phyloP scores from a whole-genome alignment of 2,113 vertebrate genomes.

The Mola mola region DNA sequence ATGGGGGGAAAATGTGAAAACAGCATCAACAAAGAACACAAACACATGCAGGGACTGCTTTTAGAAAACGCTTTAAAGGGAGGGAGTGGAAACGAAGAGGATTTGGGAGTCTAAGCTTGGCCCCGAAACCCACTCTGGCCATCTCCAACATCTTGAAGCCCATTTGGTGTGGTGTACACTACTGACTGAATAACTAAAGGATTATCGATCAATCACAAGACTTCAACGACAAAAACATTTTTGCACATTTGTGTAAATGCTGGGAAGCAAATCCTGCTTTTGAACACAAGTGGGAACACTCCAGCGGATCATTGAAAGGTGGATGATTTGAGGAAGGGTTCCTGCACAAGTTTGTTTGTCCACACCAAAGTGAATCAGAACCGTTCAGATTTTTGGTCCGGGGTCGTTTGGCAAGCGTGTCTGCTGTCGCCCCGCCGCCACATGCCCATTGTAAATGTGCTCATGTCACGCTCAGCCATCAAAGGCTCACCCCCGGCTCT shows the following conservation, averaged over 20 bases:
- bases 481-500: slow-evolving; percentile 74
- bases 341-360: slow-evolving; percentile 24
- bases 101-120: slow-evolving; percentile 60
- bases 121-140: too few species aligned
- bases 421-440: slow-evolving; percentile 53
- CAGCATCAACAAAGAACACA: slow-evolving; percentile 78
- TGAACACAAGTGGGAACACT: too few species aligned
- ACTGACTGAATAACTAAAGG: slow-evolving; percentile 37
- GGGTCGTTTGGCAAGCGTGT: slow-evolving; percentile 50
- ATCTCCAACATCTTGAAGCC: slow-evolving; percentile 63
- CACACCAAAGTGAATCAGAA: slow-evolving; percentile 39
- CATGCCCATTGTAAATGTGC: slow-evolving; percentile 67
- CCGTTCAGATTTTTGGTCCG: slow-evolving; percentile 21
- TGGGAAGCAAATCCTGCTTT: too few species aligned
- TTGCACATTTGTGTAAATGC: too few species aligned
- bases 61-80: slow-evolving; percentile 65
- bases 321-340: too few species aligned
- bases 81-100: slow-evolving; percentile 56
- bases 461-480: slow-evolving; percentile 78
- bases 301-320: too few species aligned
- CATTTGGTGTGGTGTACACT: slow-evolving; percentile 39
- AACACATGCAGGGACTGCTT: slow-evolving; percentile 72
- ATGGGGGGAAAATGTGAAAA: slow-evolving; percentile 60
- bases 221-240: slow-evolving; percentile 4
- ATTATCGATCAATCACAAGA: slow-evolving; percentile 17